Evolutionary conservation across 1,140 invertebrate genomes (phyloP).

Genomic region (Cydia pomonella): DNA sequence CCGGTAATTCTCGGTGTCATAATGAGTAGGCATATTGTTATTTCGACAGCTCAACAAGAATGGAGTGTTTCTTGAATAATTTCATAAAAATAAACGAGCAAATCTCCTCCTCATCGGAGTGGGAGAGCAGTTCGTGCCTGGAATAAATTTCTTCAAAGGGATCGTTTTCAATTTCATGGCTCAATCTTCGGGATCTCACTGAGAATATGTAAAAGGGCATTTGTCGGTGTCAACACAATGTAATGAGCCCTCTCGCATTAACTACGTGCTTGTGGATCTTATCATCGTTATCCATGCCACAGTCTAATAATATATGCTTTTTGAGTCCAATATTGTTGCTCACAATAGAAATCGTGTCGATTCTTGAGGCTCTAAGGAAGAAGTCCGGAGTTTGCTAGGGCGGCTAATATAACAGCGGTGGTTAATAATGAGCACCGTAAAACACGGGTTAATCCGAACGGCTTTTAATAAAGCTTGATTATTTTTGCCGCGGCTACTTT

Average conservation of each 20-base stretch:
- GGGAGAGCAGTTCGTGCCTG: conserved; percentile 74
- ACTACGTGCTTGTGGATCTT: conserved; percentile 50
- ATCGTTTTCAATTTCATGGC: conserved; percentile 80
- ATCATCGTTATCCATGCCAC: conserved; percentile 36
- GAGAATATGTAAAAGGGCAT: conserved; percentile 79
- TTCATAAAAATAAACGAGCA: conserved; percentile 80
- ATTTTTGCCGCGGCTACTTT: not conserved
- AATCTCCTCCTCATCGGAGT: conserved; percentile 72
- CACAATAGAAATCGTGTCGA: not conserved
- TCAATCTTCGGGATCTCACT: conserved; percentile 78
- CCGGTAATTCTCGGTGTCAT: not conserved
- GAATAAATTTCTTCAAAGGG: conserved; percentile 80
- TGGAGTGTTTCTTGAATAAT: conserved; percentile 69
- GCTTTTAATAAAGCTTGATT: conserved; percentile 33
- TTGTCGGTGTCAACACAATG: conserved; percentile 78
- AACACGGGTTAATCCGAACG: conserved; percentile 29
- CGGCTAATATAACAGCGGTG: conserved; percentile 7
- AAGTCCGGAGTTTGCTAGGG: not conserved
- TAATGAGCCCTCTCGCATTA: conserved; percentile 74
- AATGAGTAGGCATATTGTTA: conserved; percentile 30
- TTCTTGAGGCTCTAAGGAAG: not conserved
- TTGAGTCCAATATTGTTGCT: not conserved
- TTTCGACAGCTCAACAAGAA: conserved; percentile 45
- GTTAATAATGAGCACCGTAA: conserved; percentile 28
- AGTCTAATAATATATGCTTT: conserved; percentile 14